These are phyloP conservation scores for Argopecten irradians DNA, from an alignment of 1,140 invertebrate genomes.

Conservation along the genomic window DNA sequence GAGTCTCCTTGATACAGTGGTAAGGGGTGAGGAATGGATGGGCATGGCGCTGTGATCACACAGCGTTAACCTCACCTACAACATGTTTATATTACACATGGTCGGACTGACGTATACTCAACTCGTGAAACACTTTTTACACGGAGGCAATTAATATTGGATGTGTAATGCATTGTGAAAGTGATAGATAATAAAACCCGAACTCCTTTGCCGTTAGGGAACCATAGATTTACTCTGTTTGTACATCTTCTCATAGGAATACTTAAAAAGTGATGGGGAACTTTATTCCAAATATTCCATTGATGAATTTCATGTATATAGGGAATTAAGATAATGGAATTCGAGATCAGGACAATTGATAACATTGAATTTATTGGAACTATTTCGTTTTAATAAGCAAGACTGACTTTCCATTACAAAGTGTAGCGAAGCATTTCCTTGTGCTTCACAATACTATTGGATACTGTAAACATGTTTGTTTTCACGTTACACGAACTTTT, in stretches of 20 bases:
- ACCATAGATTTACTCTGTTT: not conserved
- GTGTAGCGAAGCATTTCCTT: not conserved
- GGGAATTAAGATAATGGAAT: conserved; percentile 10
- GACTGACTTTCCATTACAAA: not conserved
- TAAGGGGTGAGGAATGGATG: not conserved
- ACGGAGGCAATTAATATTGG: not conserved
- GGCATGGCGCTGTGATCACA: not conserved
- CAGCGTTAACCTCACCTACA: not conserved
- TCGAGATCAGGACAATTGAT: not conserved
- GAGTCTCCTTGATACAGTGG: not conserved
- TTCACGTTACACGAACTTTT: too few species aligned
- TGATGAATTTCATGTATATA: conserved; percentile 5
- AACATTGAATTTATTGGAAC: not conserved
- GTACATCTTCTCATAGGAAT: not conserved
- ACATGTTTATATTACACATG: not conserved
- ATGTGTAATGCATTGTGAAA: not conserved
- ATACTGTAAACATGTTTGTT: too few species aligned
- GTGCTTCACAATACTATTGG: not conserved
- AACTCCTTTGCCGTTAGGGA: not conserved
- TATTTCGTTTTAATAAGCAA: not conserved
- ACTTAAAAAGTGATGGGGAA: not conserved
- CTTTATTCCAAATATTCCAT: not conserved
- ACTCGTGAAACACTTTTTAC: conserved; percentile 7
- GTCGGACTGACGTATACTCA: not conserved
- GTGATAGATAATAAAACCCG: not conserved